Evolutionary conservation across 2,888 invertebrate genomes (phyloP), one percentile per base, ranked within the genome.

Genomic region (Rambutsinella grinnellia): DNA sequence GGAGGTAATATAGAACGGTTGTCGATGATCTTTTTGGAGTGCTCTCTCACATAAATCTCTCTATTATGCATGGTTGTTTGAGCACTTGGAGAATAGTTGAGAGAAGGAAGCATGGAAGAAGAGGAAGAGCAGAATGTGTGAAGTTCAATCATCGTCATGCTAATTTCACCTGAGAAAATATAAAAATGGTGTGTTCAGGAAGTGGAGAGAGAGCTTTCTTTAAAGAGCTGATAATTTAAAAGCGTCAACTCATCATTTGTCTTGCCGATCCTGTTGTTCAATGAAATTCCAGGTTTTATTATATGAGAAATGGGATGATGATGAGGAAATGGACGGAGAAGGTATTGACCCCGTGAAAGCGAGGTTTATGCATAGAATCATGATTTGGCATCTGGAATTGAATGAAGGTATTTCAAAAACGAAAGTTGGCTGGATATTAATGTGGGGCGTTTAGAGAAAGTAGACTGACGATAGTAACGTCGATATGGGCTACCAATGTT

Each of bases 111-210:
- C 15, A 62, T 51, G 51, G 62, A 62, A 27, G 21, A 10, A 24
- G 24, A 19, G 26, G 23, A 5, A 26, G 56, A 26, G 56, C 53
- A 56, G 21, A 6, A 51, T 56, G 51, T 67, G 67, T 53, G 58
- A 61, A 67, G 74, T 74, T 74, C 74, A 74, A 61, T 67, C 74
- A 74, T 74, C 74, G 74, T 74, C 74, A 74, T 74, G 74, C 74
- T 74, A 67, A 61, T 74, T 74, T 74, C 67, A 74, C 66, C 61
- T 54, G 62, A 72, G 53, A 21, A 17, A 24, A n/a, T 68, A 24
- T 49, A 54, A 66, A 63, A 65, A 61, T 36, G 36, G 6, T 13
- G 6, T 36, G 66, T 66, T 74, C 74, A 74, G 74, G 74, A 74
- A 74, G 67, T 58, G 60, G 56, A 36, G 36, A 51, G 46, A 47